These are phyloP conservation scores for Oreochromis mossambicus DNA, from an alignment of 2,797 vertebrate genomes.

Conservation along the genomic window DNA sequence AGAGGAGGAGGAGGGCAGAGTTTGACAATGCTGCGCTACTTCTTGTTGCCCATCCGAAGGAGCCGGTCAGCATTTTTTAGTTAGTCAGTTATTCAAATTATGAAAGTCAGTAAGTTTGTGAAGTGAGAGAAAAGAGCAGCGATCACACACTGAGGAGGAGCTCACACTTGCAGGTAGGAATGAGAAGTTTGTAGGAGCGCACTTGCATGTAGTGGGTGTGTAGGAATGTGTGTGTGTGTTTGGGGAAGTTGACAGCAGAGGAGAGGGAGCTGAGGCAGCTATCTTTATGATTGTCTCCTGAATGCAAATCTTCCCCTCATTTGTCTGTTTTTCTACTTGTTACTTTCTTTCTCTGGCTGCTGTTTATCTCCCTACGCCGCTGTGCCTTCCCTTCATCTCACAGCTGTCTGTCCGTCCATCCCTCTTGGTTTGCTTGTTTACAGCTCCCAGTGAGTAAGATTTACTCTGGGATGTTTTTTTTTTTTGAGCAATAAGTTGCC, in stretches of 20 bases:
- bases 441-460: neutral
- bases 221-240: neutral
- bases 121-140: neutral
- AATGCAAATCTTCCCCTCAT: accelerated
- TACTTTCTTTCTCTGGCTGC: neutral
- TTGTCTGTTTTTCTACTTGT: neutral
- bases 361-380: neutral
- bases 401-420: neutral
- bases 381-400: neutral
- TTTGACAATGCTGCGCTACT: conserved; percentile 48
- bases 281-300: neutral
- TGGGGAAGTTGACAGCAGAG: neutral
- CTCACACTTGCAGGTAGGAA: conserved; percentile 43
- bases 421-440: conserved; percentile 14
- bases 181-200: neutral
- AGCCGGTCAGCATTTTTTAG: conserved; percentile 31
- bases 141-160: neutral
- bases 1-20: conserved; percentile 41
- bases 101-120: conserved; percentile 4
- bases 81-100: conserved; percentile 24
- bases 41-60: conserved; percentile 65
- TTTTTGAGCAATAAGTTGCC: conserved; percentile 32
- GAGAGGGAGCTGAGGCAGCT: neutral
- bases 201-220: neutral
- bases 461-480: conserved; percentile 22